Evolutionary conservation across 2,888 invertebrate genomes (phyloP), one percentile per base, ranked within the genome.

Genomic region (Melanchra persicariae): DNA sequence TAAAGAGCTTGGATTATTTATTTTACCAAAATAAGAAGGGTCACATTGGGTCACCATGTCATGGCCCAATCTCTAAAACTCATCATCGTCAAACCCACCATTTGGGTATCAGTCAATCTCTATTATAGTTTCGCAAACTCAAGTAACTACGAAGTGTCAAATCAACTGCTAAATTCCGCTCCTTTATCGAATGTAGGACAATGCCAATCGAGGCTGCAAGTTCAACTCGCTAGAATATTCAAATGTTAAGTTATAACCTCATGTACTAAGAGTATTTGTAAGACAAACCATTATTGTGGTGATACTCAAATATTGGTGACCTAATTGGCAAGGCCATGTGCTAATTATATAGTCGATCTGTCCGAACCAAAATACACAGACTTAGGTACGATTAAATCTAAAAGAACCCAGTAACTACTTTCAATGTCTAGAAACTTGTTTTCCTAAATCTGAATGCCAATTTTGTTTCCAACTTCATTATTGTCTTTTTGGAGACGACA

Each of bases 101-200:
- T 47, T 54, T 55, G 58, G 37, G 30, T 79, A 66, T 76, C 62
- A 68, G 67, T 70, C 43, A 68, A 54, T 60, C 63, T 61, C 51
- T 49, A 69, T 22, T 30, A 64, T 45, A 69, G 43, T 81, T 83
- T 73, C 70, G 79, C 70, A 85, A 87, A 77, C 73, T 79, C 52
- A 74, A 75, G 51, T 77, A 30, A 17, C 58, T 74, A 66, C 74
- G 73, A 78, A 79, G 76, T 86, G 80, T 87, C 87, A 87, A 87
- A 83, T 84, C 82, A 83, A 85, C 85, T 87, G 87, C 88, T 84
- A 89, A 90, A 91, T 90, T 91, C 90, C 89, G 87, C 84, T 87
- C 84, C 63, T 72, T 73, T 89, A 83, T 85, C 70, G 87, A 91
- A 93, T 91, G 89, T 94, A 92, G 93, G 91, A 92, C 93, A 93